phyloP scores from a whole-genome alignment of 2,113 vertebrate species.

The Pagrus major region DNA sequence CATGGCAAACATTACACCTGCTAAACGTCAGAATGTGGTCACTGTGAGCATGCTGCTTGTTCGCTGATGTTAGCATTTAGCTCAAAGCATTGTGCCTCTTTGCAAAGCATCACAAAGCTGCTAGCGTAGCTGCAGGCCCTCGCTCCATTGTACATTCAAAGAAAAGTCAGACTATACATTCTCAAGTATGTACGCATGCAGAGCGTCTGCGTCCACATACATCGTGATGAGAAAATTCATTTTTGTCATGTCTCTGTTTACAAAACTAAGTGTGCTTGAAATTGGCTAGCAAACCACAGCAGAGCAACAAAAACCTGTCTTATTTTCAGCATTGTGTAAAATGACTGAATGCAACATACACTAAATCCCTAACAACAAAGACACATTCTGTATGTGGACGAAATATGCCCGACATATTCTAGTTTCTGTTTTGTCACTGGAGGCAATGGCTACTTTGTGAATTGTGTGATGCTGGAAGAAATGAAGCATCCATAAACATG shows the following conservation, averaged over 20 bases:
- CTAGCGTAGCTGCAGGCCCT: not conserved
- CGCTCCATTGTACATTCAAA: not conserved
- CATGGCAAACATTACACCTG: not conserved
- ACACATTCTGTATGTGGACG: constrained; percentile 17
- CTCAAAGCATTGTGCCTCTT: not conserved
- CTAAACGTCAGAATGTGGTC: not conserved
- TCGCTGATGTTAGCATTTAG: not conserved
- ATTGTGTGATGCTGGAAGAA: constrained; percentile 6
- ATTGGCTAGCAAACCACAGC: constrained; percentile 9
- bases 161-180: not conserved
- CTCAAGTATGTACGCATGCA: not conserved
- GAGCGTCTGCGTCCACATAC: not conserved
- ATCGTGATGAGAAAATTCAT: not conserved
- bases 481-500: constrained; percentile 24
- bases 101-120: not conserved
- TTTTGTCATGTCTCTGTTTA: constrained; percentile 12
- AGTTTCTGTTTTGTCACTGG: constrained; percentile 4
- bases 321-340: constrained; percentile 10
- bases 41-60: not conserved
- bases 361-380: constrained; percentile 6
- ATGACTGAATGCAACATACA: not conserved
- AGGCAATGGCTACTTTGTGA: constrained; percentile 1
- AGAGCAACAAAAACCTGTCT: constrained; percentile 2
- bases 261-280: constrained; percentile 18
- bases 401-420: constrained; percentile 4